A percentile compares a stretch with the other conserved stretches of the same genome.
phyloP scores from a whole-genome alignment of 2,113 vertebrate genomes.

The Rhea pennata region DNA sequence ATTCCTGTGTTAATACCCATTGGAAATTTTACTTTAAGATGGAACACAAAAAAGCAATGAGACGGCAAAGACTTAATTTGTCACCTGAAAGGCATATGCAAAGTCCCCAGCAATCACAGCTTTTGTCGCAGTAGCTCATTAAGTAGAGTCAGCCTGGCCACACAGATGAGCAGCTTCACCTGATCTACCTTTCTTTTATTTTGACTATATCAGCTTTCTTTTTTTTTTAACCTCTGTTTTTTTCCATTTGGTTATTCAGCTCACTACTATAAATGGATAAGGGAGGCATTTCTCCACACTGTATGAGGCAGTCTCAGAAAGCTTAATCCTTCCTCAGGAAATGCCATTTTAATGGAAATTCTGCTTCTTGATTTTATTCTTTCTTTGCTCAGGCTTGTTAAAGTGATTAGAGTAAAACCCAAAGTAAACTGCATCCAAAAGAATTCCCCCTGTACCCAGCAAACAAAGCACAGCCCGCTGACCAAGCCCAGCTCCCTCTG shows the following conservation, averaged over 20 bases:
- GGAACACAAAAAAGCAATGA: not conserved
- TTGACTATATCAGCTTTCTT: not conserved
- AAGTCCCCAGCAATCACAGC: not conserved
- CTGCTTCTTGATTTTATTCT: constrained; percentile 40
- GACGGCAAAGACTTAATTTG: constrained; percentile 22
- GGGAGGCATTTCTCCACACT: not conserved
- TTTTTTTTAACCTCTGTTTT: not conserved
- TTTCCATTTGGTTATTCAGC: not conserved
- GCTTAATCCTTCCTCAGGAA: constrained; percentile 54
- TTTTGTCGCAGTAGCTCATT: not conserved
- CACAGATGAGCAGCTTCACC: not conserved
- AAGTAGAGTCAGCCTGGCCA: not conserved
- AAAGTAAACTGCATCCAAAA: constrained; percentile 31
- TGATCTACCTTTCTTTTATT: not conserved
- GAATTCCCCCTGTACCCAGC: not conserved
- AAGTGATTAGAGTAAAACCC: constrained; percentile 61
- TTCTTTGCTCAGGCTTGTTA: constrained; percentile 59
- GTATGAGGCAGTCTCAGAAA: not conserved
- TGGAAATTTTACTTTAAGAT: not conserved
- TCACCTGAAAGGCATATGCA: not conserved
- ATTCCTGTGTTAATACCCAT: not conserved
- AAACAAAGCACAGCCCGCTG: not conserved
- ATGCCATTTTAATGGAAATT: constrained; percentile 55
- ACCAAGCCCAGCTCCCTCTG: not conserved
- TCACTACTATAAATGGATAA: not conserved